Evolutionary conservation across 1,140 invertebrate genomes (phyloP), one percentile per base, ranked within the genome.

Genomic region (Drosophila subpulchrella): DNA sequence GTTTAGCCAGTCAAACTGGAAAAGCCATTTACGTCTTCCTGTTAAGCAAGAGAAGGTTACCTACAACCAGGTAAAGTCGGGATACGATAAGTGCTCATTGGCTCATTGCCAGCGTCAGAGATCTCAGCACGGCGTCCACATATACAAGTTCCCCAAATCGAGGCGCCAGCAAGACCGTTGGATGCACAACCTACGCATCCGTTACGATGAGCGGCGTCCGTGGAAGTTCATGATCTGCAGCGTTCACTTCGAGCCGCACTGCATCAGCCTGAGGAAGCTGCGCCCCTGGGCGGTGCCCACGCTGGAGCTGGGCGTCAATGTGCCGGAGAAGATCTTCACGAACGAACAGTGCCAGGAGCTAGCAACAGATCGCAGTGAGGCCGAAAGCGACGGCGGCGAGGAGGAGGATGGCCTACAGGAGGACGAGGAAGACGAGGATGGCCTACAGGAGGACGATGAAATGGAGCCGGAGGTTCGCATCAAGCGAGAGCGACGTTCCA

Each of bases 181-280:
- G 85, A 79, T 76, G 78, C 85, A 90, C 55, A 90, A 90, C 48
- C 55, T 90, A 11, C 62, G 78, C 10, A 90, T 90, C 8, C 51
- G 55, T 10, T 90, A 86, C 50, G 86, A 89, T 24, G 86, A 86
- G 36, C 59, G 65, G 6, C 60, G 78, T 0, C 85, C 86, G 6
- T 89, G 85, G 85, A 90, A 90, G 42, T 90, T 73, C 4, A 81
- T 90, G 74, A 85, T 90, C 7, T 90, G 85, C 39, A 90, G 85
- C 58, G 86, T 76, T 2, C 85, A 90, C 17, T 90, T 90, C 15
- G 85, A 90, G 36, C 59, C 82, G 10, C 54, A 62, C 12, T 89
- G 84, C 47, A 77, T 90, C 11, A 62, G 77, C 13, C 38, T 83
- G 7, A 54, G 85, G 6, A 90, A 90, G 48, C 54, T 90, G 32